Evolutionary conservation across 2,888 invertebrate species (phyloP).

Genomic region (Zelleria hepariella): DNA sequence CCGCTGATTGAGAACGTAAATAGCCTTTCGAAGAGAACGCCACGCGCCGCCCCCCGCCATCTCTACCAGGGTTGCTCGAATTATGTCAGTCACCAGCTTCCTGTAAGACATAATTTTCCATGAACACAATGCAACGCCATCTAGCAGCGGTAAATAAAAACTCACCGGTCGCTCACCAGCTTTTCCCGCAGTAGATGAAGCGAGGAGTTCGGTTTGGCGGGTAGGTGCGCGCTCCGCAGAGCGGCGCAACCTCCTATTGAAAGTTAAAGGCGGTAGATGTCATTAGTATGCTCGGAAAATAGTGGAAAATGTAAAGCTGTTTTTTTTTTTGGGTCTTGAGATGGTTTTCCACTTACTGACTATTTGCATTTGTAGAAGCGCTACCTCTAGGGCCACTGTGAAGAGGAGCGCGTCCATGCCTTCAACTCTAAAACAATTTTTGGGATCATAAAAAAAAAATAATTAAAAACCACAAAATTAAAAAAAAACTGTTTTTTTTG

Average conservation of each 20-base stretch:
- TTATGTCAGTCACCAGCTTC: constrained; percentile 31
- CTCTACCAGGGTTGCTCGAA: constrained; percentile 39
- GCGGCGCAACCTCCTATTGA: constrained; percentile 37
- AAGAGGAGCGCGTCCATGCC: constrained; percentile 52
- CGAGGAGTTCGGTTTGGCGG: neutral
- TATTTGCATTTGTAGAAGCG: constrained; percentile 46
- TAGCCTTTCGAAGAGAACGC: constrained; percentile 28
- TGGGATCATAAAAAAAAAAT: neutral
- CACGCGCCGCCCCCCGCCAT: constrained; percentile 36
- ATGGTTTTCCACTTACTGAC: constrained; percentile 43
- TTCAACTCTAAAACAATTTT: constrained; percentile 19
- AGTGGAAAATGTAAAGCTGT: no score
- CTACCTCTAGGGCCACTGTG: constrained; percentile 47
- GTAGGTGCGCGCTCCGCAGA: constrained; percentile 23
- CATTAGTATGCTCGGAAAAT: neutral
- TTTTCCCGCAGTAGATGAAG: constrained; percentile 33
- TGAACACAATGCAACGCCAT: constrained; percentile 33
- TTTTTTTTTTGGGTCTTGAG: no score
- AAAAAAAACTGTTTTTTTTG: no score
- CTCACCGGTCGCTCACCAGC: constrained; percentile 44
- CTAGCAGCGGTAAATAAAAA: constrained; percentile 20
- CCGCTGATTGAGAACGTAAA: constrained; percentile 24
- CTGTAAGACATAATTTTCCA: constrained; percentile 28
- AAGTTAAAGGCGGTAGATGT: neutral
- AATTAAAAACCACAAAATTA: no score